Evolutionary conservation across 2,888 invertebrate genomes (phyloP).

Genomic region (Balanococcus diminutus): DNA sequence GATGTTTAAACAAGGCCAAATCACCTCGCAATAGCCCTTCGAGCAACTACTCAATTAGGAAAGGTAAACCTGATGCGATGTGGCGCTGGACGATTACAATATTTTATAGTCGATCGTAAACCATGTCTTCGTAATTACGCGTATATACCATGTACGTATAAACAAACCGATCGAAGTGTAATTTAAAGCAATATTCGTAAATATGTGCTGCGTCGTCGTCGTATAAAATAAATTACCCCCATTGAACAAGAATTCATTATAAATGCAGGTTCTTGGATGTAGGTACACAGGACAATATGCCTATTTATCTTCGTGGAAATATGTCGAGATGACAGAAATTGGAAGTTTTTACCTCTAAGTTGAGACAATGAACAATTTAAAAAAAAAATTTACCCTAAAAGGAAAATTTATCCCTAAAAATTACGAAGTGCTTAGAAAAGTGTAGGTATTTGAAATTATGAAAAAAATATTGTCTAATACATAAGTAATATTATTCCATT

Average conservation of each 20-base stretch:
- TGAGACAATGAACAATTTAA: too few relatives aligned
- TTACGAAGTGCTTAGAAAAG: too few relatives aligned
- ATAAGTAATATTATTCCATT: too few relatives aligned
- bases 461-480: too few relatives aligned
- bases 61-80: not conserved
- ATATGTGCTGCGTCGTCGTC: not conserved
- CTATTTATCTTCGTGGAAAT: not conserved
- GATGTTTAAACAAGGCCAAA: slow-evolving; percentile 30
- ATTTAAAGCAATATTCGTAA: slow-evolving; percentile 32
- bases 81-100: not conserved
- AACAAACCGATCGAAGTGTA: not conserved
- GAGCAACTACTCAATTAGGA: slow-evolving; percentile 14
- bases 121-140: slow-evolving; percentile 26
- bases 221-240: not conserved
- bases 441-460: too few relatives aligned
- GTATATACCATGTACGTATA: not conserved
- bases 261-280: too few relatives aligned
- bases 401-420: too few relatives aligned
- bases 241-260: not conserved
- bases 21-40: not conserved
- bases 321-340: not conserved
- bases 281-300: not conserved
- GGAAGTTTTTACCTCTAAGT: not conserved
- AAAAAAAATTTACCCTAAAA: too few relatives aligned
- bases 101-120: slow-evolving; percentile 39